Conservation (phyloP, 2,113 vertebrate species). For the Progne subis region DNA sequence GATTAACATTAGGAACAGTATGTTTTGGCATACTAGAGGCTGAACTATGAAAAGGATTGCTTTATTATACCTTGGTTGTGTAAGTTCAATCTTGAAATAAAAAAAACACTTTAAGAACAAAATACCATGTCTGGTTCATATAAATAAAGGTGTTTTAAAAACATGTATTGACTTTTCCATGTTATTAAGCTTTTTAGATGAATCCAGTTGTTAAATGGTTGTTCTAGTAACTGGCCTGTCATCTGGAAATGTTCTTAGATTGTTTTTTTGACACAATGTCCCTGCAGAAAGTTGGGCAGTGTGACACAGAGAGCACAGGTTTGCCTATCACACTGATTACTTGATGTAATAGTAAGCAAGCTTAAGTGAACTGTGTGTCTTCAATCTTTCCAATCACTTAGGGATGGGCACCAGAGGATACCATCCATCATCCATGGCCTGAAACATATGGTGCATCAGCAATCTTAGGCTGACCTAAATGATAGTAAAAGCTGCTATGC, state of each 20-base stretch:
- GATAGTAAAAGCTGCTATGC: constrained; percentile 76
- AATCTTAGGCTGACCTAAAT: constrained; percentile 80
- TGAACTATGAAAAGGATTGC: not conserved
- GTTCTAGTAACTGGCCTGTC: constrained; percentile 62
- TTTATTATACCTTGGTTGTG: not conserved
- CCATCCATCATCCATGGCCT: constrained; percentile 90
- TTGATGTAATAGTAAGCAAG: constrained; percentile 86
- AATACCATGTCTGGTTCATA: not conserved
- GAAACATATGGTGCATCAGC: constrained; percentile 88
- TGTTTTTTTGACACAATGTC: constrained; percentile 74
- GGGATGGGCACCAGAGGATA: constrained; percentile 83
- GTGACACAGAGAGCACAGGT: constrained; percentile 74
- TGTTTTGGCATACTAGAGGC: not conserved
- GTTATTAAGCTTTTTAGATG: constrained; percentile 55
- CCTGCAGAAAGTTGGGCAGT: constrained; percentile 69
- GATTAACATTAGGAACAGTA: not conserved
- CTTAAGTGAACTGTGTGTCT: constrained; percentile 92
- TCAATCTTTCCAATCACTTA: constrained; percentile 96
- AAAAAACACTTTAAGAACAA: constrained; percentile 15
- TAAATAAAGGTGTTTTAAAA: constrained; percentile 58
- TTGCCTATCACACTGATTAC: constrained; percentile 85
- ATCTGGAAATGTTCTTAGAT: constrained; percentile 60
- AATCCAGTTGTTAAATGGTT: constrained; percentile 59
- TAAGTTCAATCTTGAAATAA: not conserved
- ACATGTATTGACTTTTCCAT: constrained; percentile 43